These are phyloP conservation scores for Sciurus carolinensis DNA, from an alignment of 2,797 vertebrate genomes.

Conservation along the genomic window DNA sequence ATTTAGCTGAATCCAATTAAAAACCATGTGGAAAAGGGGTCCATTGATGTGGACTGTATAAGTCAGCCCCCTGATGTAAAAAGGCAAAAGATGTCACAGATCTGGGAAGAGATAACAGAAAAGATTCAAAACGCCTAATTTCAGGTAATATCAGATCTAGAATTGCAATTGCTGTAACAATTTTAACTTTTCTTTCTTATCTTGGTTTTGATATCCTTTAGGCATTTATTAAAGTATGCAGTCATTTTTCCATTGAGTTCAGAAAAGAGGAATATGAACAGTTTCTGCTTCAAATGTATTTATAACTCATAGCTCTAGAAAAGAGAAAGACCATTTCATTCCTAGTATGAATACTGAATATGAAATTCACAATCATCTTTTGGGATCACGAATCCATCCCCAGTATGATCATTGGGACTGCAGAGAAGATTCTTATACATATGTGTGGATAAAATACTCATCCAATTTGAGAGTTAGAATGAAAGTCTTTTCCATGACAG, in stretches of 20 bases:
- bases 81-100: background rate
- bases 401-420: background rate
- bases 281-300: background rate
- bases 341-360: background rate
- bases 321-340: background rate
- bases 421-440: background rate
- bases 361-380: background rate
- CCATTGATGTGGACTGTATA: background rate
- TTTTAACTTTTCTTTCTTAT: background rate
- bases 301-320: too few species aligned
- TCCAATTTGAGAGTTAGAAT: background rate
- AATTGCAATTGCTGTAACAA: background rate
- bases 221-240: background rate
- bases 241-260: background rate
- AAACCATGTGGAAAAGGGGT: background rate
- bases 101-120: background rate
- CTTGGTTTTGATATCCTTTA: background rate
- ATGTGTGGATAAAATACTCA: background rate
- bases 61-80: background rate
- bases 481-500: background rate
- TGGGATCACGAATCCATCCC: background rate
- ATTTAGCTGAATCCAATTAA: background rate
- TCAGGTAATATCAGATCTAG: background rate
- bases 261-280: background rate
- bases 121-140: background rate